Percentiles rank a stretch among this genome's conserved stretches.
Conservation (phyloP, 2,113 vertebrate species). For the Hemichromis elongatus region DNA sequence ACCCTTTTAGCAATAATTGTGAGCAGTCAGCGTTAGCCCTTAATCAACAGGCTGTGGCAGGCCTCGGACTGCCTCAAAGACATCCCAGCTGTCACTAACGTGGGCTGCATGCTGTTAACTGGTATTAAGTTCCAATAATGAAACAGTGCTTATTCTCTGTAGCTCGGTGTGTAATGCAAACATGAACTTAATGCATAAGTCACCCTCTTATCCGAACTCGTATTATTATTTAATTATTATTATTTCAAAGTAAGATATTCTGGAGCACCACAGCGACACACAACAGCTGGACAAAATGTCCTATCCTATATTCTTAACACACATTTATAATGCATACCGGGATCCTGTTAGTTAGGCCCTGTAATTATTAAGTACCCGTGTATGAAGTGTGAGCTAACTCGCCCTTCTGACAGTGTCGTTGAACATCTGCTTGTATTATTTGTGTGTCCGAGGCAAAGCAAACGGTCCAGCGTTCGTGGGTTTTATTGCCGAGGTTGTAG, state of each 20-base stretch:
- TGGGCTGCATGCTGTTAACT: not conserved
- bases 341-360: not conserved
- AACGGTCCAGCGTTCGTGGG: not conserved
- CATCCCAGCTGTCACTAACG: not conserved
- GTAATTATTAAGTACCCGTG: not conserved
- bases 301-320: not conserved
- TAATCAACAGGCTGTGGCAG: slow-evolving; percentile 1
- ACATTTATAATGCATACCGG: not conserved
- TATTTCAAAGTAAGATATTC: not conserved
- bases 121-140: not conserved
- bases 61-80: not conserved
- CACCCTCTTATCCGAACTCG: not conserved
- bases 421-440: not conserved
- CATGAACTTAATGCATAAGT: not conserved
- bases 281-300: not conserved
- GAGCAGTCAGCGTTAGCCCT: not conserved
- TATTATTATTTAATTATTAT: not conserved
- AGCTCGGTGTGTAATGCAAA: not conserved
- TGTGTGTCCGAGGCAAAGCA: not conserved
- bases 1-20: not conserved
- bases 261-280: too few species aligned
- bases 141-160: not conserved
- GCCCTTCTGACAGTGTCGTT: not conserved
- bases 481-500: not conserved
- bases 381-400: not conserved